A percentile compares a stretch with the other conserved stretches of the same genome.
Evolutionary conservation across 1,140 invertebrate genomes (phyloP).

Genomic region (Leptopilina boulardi): DNA sequence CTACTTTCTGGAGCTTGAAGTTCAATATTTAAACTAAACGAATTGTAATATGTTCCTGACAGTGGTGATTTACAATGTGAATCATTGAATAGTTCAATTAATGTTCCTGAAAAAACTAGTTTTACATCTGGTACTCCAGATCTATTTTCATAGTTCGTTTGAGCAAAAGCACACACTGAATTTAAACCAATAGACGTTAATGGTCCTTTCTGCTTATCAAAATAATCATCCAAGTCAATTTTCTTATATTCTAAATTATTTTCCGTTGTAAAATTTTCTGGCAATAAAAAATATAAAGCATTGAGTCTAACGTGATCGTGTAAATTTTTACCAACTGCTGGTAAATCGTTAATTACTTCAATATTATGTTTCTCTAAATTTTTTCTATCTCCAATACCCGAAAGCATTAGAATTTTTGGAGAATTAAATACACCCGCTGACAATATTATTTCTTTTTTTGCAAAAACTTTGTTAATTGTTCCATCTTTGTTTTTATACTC

Average conservation of each 20-base stretch:
- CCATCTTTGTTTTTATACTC: slow-evolving; percentile 75
- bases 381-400: slow-evolving; percentile 75
- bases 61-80: not conserved
- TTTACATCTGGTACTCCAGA: slow-evolving; percentile 49
- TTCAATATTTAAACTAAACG: slow-evolving; percentile 68
- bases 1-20: slow-evolving; percentile 76
- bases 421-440: slow-evolving; percentile 68
- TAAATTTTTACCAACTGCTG: slow-evolving; percentile 84
- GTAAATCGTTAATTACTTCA: slow-evolving; percentile 43
- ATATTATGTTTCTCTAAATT: slow-evolving; percentile 66
- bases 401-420: slow-evolving; percentile 74
- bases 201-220: slow-evolving; percentile 50
- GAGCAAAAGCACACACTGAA: slow-evolving; percentile 56
- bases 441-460: slow-evolving; percentile 65
- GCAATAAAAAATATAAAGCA: slow-evolving; percentile 74
- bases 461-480: slow-evolving; percentile 62
- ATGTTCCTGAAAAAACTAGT: slow-evolving; percentile 54
- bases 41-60: slow-evolving; percentile 62
- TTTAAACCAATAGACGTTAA: slow-evolving; percentile 38
- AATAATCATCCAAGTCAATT: slow-evolving; percentile 52
- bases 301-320: slow-evolving; percentile 80
- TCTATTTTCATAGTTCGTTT: slow-evolving; percentile 46
- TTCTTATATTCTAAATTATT: slow-evolving; percentile 72
- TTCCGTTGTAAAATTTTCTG: slow-evolving; percentile 74
- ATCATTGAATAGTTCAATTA: slow-evolving; percentile 35